These are phyloP conservation scores for Actinopyga echinites DNA, from an alignment of 53 echinoderm and acorn worm species.

Conservation along the genomic window DNA sequence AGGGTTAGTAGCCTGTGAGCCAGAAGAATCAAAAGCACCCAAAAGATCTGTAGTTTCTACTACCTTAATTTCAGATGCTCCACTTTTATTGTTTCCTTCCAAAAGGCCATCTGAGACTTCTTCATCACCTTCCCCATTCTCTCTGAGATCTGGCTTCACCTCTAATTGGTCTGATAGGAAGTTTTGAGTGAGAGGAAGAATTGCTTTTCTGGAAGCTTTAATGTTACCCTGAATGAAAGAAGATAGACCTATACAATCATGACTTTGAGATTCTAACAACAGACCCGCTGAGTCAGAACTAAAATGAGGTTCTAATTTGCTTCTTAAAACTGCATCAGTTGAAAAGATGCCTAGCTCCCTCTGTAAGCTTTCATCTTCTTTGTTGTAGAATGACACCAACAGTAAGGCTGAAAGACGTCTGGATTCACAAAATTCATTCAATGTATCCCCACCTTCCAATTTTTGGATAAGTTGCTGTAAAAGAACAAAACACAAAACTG, in stretches of 20 bases:
- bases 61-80: conserved; percentile 33
- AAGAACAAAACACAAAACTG: not conserved
- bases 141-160: not conserved
- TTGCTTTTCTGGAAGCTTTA: conserved; percentile 79
- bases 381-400: conserved; percentile 46
- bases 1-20: not conserved
- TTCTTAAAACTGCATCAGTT: conserved; percentile 4
- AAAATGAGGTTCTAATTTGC: not conserved
- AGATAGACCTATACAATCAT: conserved; percentile 29
- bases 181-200: conserved; percentile 73
- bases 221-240: conserved; percentile 77
- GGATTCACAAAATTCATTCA: conserved; percentile 72
- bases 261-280: conserved; percentile 42
- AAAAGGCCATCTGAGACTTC: not conserved
- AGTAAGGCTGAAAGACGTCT: conserved; percentile 53
- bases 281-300: conserved; percentile 39
- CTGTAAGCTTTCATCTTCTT: conserved; percentile 44
- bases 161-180: conserved; percentile 51
- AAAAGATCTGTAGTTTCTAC: conserved; percentile 42
- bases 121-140: conserved; percentile 26
- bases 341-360: conserved; percentile 68
- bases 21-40: conserved; percentile 1
- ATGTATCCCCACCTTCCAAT: conserved; percentile 50
- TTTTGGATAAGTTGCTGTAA: conserved; percentile 74
- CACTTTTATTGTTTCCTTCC: conserved; percentile 5